These are phyloP conservation scores for Calvadosia cruxmelitensis DNA, from an alignment of 30 jellyfish, hydroid and myxozoan species.

Conservation along the genomic window DNA sequence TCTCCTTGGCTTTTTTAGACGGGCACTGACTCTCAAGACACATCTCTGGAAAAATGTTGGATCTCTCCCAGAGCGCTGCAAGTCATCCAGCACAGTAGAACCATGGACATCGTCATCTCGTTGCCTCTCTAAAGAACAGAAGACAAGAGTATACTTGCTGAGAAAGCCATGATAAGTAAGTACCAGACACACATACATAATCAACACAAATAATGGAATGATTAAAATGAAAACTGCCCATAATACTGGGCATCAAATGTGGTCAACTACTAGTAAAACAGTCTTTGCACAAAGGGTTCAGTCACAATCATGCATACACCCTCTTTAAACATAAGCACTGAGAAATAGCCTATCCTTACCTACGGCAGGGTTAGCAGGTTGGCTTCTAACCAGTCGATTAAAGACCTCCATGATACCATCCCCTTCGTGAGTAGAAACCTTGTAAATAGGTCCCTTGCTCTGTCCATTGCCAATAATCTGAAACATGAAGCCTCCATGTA, in stretches of 20 bases:
- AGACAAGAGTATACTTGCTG: no score
- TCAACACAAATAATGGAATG: no score
- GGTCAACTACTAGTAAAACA: no score
- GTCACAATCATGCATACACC: no score
- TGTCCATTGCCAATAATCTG: slow-evolving; percentile 11
- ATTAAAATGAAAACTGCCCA: no score
- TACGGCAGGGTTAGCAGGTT: not conserved
- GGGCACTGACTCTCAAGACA: slow-evolving; percentile 63
- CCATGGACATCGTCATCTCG: slow-evolving; percentile 35
- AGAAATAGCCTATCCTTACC: no score
- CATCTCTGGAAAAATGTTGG: slow-evolving; percentile 58
- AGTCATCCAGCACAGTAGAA: slow-evolving; percentile 40
- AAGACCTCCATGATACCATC: slow-evolving; percentile 61
- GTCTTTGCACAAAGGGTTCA: no score
- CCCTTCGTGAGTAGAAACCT: slow-evolving; percentile 31
- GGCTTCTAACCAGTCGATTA: slow-evolving; percentile 5
- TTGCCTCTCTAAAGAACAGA: not conserved
- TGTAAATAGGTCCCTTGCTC: slow-evolving; percentile 14
- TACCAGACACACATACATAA: no score
- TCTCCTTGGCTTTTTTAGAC: slow-evolving; percentile 25
- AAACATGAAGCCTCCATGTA: slow-evolving; percentile 48
- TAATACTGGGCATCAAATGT: no score
- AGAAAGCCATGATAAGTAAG: no score
- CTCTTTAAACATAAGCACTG: no score
- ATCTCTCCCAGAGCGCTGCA: slow-evolving; percentile 40